phyloP scores from a whole-genome alignment of 2,888 invertebrate genomes.

The Ormia ochracea region DNA sequence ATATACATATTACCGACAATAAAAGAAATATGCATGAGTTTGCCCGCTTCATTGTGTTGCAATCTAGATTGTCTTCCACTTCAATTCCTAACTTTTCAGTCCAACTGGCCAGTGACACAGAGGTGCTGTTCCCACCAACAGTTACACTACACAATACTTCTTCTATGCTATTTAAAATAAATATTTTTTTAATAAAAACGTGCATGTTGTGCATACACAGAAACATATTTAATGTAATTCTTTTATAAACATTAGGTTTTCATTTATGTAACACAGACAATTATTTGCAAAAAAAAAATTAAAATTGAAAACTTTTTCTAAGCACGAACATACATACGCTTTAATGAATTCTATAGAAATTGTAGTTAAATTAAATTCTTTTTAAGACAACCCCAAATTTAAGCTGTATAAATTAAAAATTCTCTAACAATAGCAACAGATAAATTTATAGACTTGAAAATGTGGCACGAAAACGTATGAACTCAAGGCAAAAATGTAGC shows the following conservation, averaged over 20 bases:
- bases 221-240: no score
- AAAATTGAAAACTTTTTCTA: constrained; percentile 19
- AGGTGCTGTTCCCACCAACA: no score
- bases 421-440: constrained; percentile 30
- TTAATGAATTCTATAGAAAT: constrained; percentile 9
- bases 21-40: no score
- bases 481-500: constrained; percentile 30
- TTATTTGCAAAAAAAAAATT: constrained; percentile 25
- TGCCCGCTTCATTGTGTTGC: no score
- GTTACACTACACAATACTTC: no score
- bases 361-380: constrained; percentile 3
- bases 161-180: no score
- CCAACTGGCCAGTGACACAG: no score
- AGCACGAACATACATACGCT: constrained; percentile 40
- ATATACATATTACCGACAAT: no score
- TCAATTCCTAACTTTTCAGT: no score
- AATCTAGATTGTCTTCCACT: no score
- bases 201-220: no score
- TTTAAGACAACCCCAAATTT: neutral
- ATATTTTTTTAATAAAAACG: no score
- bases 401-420: constrained; percentile 39
- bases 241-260: neutral
- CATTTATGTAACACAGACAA: constrained; percentile 5
- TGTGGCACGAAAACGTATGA: constrained; percentile 35
- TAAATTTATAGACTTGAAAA: constrained; percentile 37